Evolutionary conservation across 1,140 invertebrate genomes (phyloP), one percentile per base, ranked within the genome.

Genomic region (Camponotus vicinus): DNA sequence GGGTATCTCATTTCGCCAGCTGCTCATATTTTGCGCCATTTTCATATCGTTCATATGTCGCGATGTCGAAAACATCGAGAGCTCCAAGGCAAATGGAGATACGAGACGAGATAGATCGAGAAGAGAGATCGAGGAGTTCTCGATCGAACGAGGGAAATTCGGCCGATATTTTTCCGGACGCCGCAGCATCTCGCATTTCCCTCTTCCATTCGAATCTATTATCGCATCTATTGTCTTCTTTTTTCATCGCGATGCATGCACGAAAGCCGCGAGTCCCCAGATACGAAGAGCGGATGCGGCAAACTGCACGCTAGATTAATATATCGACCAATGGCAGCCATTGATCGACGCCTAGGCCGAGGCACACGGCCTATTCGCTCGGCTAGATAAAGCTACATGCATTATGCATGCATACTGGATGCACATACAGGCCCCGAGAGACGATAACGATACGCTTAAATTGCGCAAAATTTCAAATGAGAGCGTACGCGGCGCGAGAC

Each of bases 301-400:
- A 40, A 73, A 64, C 34, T 77, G 80, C 61, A 87, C 59, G 78
- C 78, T 69, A 80, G 86, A 91, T 89, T 88, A 91, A 71, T 89
- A 61, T 91, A 91, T 91, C 86, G 86, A 86, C 66, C 86, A 91
- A 91, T 91, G 86, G 84, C 88, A 89, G 86, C 75, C 90, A 89
- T 89, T 91, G 85, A 88, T 90, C 90, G 87, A 69, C 73, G 77
- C 88, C 52, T 83, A 83, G 79, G 55, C 69, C 79, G 42, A 52
- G 79, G 79, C 37, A 73, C 73, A 67, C 73, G 75, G 63, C 71
- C 75, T 85, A 49, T 80, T 63, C 67, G 45, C 69, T 42, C 78
- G 57, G 85, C 86, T 84, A 90, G 89, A 87, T 90, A 90, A 89
- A 90, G 85, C 84, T 67, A 55, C 37, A 87, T 90, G 85, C 79